Base-by-base conservation (phyloP, 2,113 vertebrate genomes). In the Psephotus haematonotus region DNA sequence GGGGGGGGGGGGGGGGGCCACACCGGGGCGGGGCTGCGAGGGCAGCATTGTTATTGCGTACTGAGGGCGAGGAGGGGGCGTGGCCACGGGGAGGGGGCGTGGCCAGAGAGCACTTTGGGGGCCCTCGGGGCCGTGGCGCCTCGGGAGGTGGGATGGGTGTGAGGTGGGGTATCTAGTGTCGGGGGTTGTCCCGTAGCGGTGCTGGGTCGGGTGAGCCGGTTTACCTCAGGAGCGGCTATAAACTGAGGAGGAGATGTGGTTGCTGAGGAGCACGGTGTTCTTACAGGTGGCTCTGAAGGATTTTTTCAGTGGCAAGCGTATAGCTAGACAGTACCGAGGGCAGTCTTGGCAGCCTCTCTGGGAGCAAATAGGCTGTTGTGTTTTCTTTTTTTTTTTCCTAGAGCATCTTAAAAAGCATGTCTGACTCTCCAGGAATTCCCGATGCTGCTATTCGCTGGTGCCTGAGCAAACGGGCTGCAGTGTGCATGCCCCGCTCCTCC, bases 131-230 rank as follows among this genome's bases (percentile, higher is more conserved):
- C 7, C 18, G 17, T 28, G 17, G 31, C 35, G 77, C 6, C 11
- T 3, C 6, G 4, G 17, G 22, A 9, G 29, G 72, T 10, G 44
- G 15, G 39, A 25, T 12, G 25, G 28, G 11, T 1, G 0, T 28
- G 3, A 2, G 1, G 20, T 9, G 24, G 5, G 5, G 4, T 27
- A 31, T 13, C 1, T 4, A 3, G 0, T 31, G 11, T 31, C 12
- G 13, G 71, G 24, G 19, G n/a, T 3, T 14, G 41, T 10, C 11
- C 3, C 1, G 11, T 1, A 0, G 1, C 10, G 1, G 37, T 1
- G 28, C 9, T 8, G 43, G 39, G 49, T 2, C 3, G 50, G 3
- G 39, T 13, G 57, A 27, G 13, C 16, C 0, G 37, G 0, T 12
- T 33, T 10, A 10, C 28, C 13, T 14, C 6, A 1, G 52, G 60